Conservation (phyloP, 1,140 invertebrate genomes). For the Notospermus geniculatus region DNA sequence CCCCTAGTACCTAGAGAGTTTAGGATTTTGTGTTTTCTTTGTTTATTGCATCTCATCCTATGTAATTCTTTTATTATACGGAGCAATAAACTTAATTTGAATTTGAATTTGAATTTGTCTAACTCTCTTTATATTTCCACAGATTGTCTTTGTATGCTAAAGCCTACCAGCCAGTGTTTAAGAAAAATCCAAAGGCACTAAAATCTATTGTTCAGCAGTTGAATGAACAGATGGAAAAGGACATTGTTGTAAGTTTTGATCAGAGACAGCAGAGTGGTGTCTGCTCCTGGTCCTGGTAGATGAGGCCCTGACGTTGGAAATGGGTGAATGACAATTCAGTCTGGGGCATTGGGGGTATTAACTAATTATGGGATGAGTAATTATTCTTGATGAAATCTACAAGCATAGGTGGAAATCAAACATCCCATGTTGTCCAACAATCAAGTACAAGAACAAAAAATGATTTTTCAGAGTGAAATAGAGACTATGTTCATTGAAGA, state of each 20-base stretch:
- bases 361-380: too few species aligned
- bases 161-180: not conserved
- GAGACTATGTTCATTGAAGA: constrained; percentile 9
- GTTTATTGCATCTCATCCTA: too few species aligned
- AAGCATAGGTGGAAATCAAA: not conserved
- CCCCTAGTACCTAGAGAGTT: not conserved
- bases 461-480: constrained; percentile 10
- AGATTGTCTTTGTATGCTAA: constrained; percentile 12
- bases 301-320: too few species aligned
- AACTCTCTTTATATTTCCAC: not conserved
- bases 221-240: not conserved
- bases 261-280: too few species aligned
- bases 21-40: not conserved
- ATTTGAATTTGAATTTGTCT: not conserved
- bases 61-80: too few species aligned
- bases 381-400: not conserved
- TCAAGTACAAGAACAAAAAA: not conserved
- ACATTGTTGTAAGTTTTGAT: not conserved
- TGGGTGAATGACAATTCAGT: too few species aligned
- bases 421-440: not conserved
- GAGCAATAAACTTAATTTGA: too few species aligned
- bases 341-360: too few species aligned
- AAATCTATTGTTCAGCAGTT: constrained; percentile 6
- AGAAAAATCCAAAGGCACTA: constrained; percentile 3
- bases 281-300: too few species aligned